Percentiles rank a stretch among this genome's conserved stretches.
Conservation (phyloP, 2,888 invertebrate species). For the Idaea straminata region DNA sequence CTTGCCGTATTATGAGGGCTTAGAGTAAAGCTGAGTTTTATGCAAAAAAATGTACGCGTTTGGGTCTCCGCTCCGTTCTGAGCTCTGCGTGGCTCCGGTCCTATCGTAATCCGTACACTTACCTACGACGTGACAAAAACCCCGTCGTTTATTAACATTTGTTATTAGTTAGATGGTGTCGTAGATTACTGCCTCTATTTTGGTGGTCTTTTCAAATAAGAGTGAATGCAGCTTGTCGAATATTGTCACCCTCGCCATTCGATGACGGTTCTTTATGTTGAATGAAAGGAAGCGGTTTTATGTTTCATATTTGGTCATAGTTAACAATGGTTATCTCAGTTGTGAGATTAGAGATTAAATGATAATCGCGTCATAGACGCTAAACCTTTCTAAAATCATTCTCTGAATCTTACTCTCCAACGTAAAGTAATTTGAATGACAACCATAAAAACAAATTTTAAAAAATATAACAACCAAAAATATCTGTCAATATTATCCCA, state of each 20-base stretch:
- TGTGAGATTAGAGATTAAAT: neutral
- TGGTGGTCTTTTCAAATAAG: neutral
- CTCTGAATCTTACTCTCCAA: neutral
- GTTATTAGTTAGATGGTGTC: slow-evolving; percentile 1
- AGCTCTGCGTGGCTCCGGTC: neutral
- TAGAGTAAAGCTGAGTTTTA: slow-evolving; percentile 5
- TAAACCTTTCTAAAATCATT: neutral
- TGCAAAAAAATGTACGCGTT: slow-evolving; percentile 4
- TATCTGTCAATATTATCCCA: neutral
- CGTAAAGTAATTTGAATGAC: neutral
- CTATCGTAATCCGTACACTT: neutral
- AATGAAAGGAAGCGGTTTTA: neutral
- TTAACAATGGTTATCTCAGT: neutral
- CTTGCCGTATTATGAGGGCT: slow-evolving; percentile 2
- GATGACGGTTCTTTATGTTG: neutral
- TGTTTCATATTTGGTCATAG: neutral
- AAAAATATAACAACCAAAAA: neutral
- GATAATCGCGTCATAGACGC: neutral
- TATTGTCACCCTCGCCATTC: neutral
- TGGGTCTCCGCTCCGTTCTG: neutral
- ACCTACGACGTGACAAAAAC: neutral
- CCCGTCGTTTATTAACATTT: neutral
- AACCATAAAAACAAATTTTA: neutral
- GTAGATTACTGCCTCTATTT: neutral
- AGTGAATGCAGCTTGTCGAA: neutral